Base-by-base conservation (phyloP, 2,797 vertebrate species). In the Galago senegalensis region DNA sequence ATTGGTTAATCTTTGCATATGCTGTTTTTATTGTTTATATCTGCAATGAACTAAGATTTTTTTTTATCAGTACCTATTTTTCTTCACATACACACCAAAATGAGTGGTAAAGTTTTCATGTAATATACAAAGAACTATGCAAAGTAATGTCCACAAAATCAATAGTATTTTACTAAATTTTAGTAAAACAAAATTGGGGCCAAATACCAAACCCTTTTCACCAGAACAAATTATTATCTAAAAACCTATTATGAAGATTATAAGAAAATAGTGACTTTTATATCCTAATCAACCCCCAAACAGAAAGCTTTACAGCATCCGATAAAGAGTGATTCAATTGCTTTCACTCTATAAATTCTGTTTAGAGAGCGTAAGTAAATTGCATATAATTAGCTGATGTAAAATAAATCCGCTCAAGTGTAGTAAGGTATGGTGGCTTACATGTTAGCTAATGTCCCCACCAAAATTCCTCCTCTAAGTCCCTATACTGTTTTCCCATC, bases 1-100 rank as follows among this genome's bases (percentile, higher is more conserved):
- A 95, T 96, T 96, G 80, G 67, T 97, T 97, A 96, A 97, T 98
- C 97, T 96, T 96, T 96, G 31, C 27, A 85, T 88, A 86, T 86
- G 18, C 13, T 96, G 65, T 14, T 97, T 93, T 97, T 97, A 89
- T 77, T 97, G 93, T 97, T 98, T 69, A 94, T 97, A 93, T 94
- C 80, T 92, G 40, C 76, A 92, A 3, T 84, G 65, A 87, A 76
- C 53, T 82, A 65, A 93, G 76, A 77, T 80, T n/a, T 40, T 89
- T 95, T 95, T 34, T 89, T 95, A 89, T 94, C 73, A 94, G 72
- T 82, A 31, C 14, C 46, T 83, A 29, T 90, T 89, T 70, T 88
- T 73, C 46, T 69, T 90, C 69, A 77, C 16, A 87, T 43, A 17
- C 8, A 58, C 40, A 63, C 43, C 25, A 69, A 96, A 92, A 84